Evolutionary conservation across 2,797 vertebrate species (phyloP), one percentile per base, ranked within the genome.

Genomic region (Vultur gryphus): DNA sequence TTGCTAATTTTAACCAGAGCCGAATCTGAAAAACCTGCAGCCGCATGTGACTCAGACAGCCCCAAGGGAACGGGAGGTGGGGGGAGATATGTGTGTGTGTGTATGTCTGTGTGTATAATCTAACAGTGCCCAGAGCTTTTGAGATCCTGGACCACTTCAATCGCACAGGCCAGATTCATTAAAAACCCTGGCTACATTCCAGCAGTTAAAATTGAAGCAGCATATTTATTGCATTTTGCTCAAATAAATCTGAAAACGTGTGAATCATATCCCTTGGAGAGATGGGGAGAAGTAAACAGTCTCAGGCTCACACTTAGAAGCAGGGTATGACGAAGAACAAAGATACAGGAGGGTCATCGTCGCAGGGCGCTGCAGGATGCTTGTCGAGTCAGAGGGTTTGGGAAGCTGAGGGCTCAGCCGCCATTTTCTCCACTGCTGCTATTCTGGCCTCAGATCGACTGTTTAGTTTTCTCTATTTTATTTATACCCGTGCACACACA

Each of bases 201-300:
- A 99, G 98, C 98, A 98, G 99, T 99, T 99, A 99, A 99, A 99
- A 99, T 99, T 99, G 98, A 99, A 99, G 98, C 98, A 98, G 99
- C 97, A 97, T 99, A 99, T 99, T 99, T 99, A 99, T 99, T 98
- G 99, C 98, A 97, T 99, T 99, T 99, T 99, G 99, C 99, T 99
- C 99, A 99, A 99, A 99, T 99, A 99, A 99, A 99, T 99, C 99
- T 98, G 97, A 99, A 99, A 99, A 99, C 84, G 98, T 99, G 99
- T 99, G 99, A 99, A 99, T 99, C 99, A 99, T 99, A 99, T 99
- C 99, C 99, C 98, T 98, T 48, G 95, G 98, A 99, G 99, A 98
- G 98, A 98, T 97, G 97, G 98, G 98, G 77, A 93, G 92, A 92
- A 97, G 97, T 93, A 98, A 98, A 98, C 96, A 98, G 97, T 97